Evolutionary conservation across 2,797 vertebrate species (phyloP), one percentile per base, ranked within the genome.

Genomic region (Lerista edwardsae): DNA sequence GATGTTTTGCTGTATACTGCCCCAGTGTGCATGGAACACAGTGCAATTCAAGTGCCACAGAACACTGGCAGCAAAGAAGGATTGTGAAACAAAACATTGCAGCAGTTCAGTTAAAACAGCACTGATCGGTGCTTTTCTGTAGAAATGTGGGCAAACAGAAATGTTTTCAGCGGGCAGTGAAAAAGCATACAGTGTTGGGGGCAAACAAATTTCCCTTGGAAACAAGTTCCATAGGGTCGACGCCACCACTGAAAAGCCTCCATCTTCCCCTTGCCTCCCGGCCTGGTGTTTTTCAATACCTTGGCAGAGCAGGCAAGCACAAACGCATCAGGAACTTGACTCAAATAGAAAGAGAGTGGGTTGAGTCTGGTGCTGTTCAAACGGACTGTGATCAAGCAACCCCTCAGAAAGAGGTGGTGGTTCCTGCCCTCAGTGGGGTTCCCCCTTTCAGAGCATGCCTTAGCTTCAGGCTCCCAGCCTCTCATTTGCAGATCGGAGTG

Each of bases 401-500:
- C 21, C 51, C 57, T 71, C 44, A 15, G 44, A 64, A 55, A 77
- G 44, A 72, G 61, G 19, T 19, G 2, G 6, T 57, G 59, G 9
- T 55, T 82, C 39, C 47, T 19, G 39, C 29, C 17, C n/a, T 27
- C 51, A 5, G 19, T 57, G 34, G 61, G 34, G 39, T 64, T 31
- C 29, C 10, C n/a, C 3, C 51, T 86, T 83, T 65, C 59, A 82
- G 21, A 36, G 39, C 59, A 62, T 71, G 55, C 41, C 41, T 82
- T 71, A 47, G 57, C 51, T 57, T 47, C 8, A 34, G n/a, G 55
- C 51, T 11, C 17, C 75, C 69, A 34, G 21, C 12, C 34, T 65
- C 71, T 83, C 47, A 27, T 61, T 61, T 67, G 75, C 80, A 57
- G 59, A 74, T 82, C 73, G 74, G 62, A 78, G 68, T 34, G 1